These are phyloP conservation scores for Actenoides hombroni DNA, from an alignment of 2,113 vertebrate species.

Conservation along the genomic window DNA sequence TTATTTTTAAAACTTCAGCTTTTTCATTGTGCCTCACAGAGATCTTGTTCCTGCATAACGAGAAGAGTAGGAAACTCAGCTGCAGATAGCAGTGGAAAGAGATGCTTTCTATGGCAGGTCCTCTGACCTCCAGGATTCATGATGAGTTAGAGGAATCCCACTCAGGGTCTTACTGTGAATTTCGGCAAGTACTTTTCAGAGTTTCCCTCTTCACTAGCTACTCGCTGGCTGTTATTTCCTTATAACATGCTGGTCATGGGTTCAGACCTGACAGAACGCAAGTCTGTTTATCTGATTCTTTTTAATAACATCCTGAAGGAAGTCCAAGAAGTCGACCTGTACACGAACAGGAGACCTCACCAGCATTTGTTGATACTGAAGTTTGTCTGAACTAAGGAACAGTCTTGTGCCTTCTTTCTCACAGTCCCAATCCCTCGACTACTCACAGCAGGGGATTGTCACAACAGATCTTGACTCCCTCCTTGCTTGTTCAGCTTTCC, in stretches of 20 bases:
- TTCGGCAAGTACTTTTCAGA: background rate
- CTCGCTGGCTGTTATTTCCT: background rate
- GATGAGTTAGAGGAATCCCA: background rate
- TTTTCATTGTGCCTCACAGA: background rate
- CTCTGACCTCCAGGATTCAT: background rate
- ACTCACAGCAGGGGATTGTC: background rate
- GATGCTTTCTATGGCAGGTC: background rate
- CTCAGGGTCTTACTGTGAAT: background rate
- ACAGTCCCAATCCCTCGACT: background rate
- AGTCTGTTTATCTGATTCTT: background rate
- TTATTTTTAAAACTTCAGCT: background rate
- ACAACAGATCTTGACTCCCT: background rate
- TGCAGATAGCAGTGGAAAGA: background rate
- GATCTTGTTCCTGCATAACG: background rate
- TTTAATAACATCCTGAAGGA: background rate
- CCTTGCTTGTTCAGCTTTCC: background rate
- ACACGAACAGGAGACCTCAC: background rate
- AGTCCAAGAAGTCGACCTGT: background rate
- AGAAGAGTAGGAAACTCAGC: background rate
- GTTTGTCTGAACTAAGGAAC: background rate
- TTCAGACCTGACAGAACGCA: background rate
- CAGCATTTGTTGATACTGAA: background rate
- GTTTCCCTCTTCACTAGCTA: background rate
- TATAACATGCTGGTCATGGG: rapidly evolving
- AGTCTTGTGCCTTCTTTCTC: background rate